phyloP scores from a whole-genome alignment of 2,113 vertebrate genomes.

The Crotalus helleri region DNA sequence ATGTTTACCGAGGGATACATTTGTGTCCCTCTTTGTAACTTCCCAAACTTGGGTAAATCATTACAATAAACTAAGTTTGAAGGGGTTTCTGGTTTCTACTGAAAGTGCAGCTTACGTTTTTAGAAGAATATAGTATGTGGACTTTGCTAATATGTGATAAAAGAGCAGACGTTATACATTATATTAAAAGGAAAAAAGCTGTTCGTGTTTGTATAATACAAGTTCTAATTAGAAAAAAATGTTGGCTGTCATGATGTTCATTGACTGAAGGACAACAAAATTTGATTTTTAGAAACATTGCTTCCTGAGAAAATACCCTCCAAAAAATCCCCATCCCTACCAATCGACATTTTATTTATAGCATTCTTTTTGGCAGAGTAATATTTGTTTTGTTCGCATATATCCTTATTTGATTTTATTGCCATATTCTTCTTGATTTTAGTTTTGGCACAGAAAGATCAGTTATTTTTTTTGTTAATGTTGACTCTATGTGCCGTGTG shows the following conservation, averaged over 20 bases:
- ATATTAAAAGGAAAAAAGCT: not conserved
- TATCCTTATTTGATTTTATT: not conserved
- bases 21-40: not conserved
- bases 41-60: not conserved
- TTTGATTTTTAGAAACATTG: not conserved
- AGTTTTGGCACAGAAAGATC: not conserved
- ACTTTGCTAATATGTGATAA: not conserved
- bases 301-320: conserved; percentile 14
- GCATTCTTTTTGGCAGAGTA: not conserved
- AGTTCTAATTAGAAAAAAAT: not conserved
- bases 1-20: not conserved
- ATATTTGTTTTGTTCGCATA: not conserved
- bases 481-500: not conserved
- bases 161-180: not conserved
- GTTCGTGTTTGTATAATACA: not conserved
- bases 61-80: not conserved
- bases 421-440: not conserved
- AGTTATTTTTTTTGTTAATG: not conserved
- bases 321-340: not conserved
- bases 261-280: conserved; percentile 9
- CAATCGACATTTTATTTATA: not conserved
- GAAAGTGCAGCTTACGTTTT: not conserved
- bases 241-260: not conserved
- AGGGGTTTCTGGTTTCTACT: conserved; percentile 8
- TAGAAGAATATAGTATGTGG: not conserved